Conservation (phyloP, 2,113 vertebrate species). For the Paracyprichromis sp. region DNA sequence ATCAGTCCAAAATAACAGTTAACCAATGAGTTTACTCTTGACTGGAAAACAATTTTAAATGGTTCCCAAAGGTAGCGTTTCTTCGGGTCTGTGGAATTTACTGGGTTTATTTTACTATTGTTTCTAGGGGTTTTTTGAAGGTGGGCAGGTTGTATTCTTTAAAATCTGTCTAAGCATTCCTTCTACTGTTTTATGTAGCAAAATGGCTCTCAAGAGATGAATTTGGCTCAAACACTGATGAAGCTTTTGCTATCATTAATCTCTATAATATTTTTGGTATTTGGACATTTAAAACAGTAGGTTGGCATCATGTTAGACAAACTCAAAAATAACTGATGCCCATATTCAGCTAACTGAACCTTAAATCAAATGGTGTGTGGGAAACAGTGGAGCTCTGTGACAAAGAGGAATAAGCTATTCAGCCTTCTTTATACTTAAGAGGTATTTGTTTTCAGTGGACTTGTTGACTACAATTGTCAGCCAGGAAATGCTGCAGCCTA, state of each 20-base stretch:
- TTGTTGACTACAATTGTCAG: neutral
- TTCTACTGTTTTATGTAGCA: neutral
- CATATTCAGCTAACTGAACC: neutral
- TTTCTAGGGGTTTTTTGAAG: neutral
- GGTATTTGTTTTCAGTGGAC: neutral
- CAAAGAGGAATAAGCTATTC: neutral
- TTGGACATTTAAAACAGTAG: neutral
- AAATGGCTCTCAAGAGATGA: neutral
- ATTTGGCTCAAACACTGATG: neutral
- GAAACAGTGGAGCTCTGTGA: neutral
- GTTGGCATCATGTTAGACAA: rapidly evolving
- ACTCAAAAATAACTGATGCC: neutral
- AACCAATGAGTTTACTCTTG: neutral
- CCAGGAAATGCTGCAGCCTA: neutral
- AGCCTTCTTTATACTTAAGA: neutral
- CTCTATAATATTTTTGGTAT: neutral
- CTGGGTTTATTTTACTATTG: neutral
- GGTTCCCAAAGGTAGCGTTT: neutral
- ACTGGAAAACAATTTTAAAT: neutral
- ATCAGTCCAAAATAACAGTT: neutral
- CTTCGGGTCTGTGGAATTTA: neutral
- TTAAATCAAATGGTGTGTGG: neutral
- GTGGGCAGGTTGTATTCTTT: rapidly evolving
- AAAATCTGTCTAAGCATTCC: neutral
- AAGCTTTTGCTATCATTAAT: neutral